These are phyloP conservation scores for Leuciscus waleckii DNA, from an alignment of 2,797 vertebrate genomes.

Conservation along the genomic window DNA sequence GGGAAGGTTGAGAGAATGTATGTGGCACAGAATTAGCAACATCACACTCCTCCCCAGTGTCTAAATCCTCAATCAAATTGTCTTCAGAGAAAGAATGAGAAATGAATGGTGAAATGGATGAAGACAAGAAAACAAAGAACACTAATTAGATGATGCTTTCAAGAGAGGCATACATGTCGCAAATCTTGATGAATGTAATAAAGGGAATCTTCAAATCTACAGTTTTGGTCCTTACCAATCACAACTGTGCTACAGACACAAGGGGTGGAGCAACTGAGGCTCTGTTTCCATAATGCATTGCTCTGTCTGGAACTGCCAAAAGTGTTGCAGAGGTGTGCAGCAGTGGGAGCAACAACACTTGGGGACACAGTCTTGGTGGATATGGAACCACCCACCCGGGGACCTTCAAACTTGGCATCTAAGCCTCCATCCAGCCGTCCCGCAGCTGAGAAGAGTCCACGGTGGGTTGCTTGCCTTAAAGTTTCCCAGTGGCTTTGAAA, in stretches of 20 bases:
- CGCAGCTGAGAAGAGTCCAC: constrained; percentile 52
- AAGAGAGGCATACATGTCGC: neutral
- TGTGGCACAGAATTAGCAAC: neutral
- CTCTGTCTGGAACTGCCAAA: constrained; percentile 52
- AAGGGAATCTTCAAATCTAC: neutral
- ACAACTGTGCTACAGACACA: constrained; percentile 66
- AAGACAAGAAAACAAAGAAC: constrained; percentile 39
- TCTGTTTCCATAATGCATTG: constrained; percentile 64
- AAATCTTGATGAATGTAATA: constrained; percentile 21
- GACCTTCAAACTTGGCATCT: neutral
- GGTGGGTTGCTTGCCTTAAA: constrained; percentile 59
- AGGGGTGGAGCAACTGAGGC: constrained; percentile 64
- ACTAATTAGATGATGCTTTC: constrained; percentile 29
- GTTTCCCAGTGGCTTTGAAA: constrained; percentile 66
- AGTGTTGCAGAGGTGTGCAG: constrained; percentile 24
- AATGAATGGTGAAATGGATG: constrained; percentile 9
- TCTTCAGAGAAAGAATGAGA: constrained; percentile 63
- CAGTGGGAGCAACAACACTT: neutral
- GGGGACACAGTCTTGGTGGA: neutral
- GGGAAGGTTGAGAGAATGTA: constrained; percentile 20
- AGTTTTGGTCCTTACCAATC: constrained; percentile 71
- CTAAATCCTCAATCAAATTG: constrained; percentile 59
- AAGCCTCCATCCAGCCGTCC: neutral
- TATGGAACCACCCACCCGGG: constrained; percentile 27
- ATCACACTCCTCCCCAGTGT: constrained; percentile 46